Base-by-base conservation (phyloP, 2,113 vertebrate genomes). In the Gadus chalcogrammus region DNA sequence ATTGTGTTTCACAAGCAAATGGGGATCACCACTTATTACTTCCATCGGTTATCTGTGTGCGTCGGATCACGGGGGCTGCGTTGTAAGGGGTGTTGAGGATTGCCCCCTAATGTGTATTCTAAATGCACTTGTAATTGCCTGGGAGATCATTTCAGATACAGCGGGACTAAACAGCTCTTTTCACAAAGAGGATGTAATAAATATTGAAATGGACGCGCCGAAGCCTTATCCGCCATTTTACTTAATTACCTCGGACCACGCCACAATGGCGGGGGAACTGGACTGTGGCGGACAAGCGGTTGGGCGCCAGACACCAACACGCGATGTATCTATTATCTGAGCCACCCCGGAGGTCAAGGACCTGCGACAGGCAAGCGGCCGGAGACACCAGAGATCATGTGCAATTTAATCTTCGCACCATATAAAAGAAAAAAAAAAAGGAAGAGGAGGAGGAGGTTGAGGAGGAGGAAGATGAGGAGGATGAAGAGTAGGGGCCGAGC, bases 361-460 rank as follows among this genome's bases (percentile, higher is more conserved):
- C 96, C 96, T 95, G 87, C 92, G 94, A 93, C 95, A 93, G 92
- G 88, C 74, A 68, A 88, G 90, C 90, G 86, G 87, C 93, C 89
- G 84, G 90, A 93, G 90, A 95, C 95, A 93, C 94, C 93, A 92
- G 92, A 94, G 94, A 94, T 95, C 93, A 95, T 94, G 95, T 95
- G 96, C 94, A 97, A 95, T 98, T 98, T 97, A 98, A 97, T 97
- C 94, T 97, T 94, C 93, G 91, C 94, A 95, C 95, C 95, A 58
- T 58, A 58, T 58, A 58, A 48, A 48, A n/a, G 55, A 16, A 17
- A 96, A 97, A 20, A 20, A 94, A 94, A 94, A 94, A 92, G 91
- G 76, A 89, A 69, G 76, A 63, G 65, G 82, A 82, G 9, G 31
- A 35, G 31, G 31, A 35, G 31, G 31, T 35, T 35, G 73, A 64